Percentiles rank a stretch among this genome's conserved stretches.
Conservation (phyloP, 2,797 vertebrate genomes). For the Liparis tanakae region DNA sequence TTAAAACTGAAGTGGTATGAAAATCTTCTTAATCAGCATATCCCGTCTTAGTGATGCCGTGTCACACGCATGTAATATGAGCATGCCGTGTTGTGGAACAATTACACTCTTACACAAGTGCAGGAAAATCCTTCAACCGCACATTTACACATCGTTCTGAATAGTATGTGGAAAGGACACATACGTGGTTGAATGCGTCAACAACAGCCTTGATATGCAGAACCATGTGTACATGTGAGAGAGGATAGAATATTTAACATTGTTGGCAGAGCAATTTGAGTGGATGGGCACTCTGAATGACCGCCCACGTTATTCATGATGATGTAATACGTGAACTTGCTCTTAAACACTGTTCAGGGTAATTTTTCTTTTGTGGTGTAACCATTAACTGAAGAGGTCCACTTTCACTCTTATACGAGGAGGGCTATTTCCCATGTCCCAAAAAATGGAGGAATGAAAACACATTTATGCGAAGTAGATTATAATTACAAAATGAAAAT, state of each 20-base stretch:
- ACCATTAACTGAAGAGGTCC: background rate
- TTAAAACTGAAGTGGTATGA: background rate
- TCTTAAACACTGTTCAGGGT: background rate
- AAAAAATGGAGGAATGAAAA: background rate
- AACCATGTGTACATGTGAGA: constrained; percentile 15
- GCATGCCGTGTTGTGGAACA: background rate
- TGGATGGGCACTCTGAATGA: constrained; percentile 17
- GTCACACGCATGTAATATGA: background rate
- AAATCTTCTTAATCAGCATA: background rate
- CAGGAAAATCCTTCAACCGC: background rate
- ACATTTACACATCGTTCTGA: background rate
- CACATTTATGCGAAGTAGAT: background rate
- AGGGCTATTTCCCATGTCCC: background rate
- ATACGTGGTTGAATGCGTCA: background rate
- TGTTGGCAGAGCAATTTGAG: constrained; percentile 15
- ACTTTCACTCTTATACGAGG: background rate
- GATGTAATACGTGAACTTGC: constrained; percentile 19
- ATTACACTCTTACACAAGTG: background rate
- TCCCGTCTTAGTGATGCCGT: background rate
- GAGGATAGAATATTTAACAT: constrained; percentile 2
- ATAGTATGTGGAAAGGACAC: background rate
- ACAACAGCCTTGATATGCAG: constrained; percentile 1
- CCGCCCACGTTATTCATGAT: constrained; percentile 17
- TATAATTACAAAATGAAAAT: background rate
- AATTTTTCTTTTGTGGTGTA: background rate